Evolutionary conservation across 2,888 invertebrate species (phyloP), one percentile per base, ranked within the genome.

Genomic region (Xestobium rufovillosum): DNA sequence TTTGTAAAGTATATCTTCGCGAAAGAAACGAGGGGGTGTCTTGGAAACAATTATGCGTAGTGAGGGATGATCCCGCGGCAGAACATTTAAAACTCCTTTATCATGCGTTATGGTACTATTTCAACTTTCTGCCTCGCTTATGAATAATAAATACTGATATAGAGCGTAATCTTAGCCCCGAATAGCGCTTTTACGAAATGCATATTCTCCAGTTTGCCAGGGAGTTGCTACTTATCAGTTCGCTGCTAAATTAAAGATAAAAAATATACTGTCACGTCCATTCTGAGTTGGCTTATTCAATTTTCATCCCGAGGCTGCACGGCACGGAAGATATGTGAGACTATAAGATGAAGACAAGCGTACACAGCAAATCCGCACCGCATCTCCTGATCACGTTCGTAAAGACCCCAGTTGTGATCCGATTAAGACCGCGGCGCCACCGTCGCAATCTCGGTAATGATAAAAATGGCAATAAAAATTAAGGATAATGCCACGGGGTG

Each of bases 381-480:
- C 60, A 58, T 59, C 59, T 55, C 58, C 51, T 57, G 63, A 64
- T 63, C 65, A 61, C 60, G 63, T 63, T 57, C 63, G 63, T 63
- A 63, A 64, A 60, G 57, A 58, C 49, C 57, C 55, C 55, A 50
- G 55, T 61, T 59, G 60, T 65, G 65, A 65, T 65, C 65, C 65
- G 65, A 65, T 65, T 65, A 65, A 60, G 59, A 63, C 56, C 43
- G 50, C 57, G 51, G 54, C 56, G 59, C 62, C 61, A 60, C 57
- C 59, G 56, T 57, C 56, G 61, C 63, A 64, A 65, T 65, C 65
- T 65, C 59, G 48, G 63, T 63, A 64, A 65, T 65, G 63, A 65
- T 64, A 63, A 64, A 63, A 65, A 65, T 62, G 61, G 62, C 61
- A 64, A 65, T 65, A 64, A 65, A 66, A 66, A 65, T 66, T 66